A percentile compares a stretch with the other conserved stretches of the same genome.
Evolutionary conservation across 2,797 vertebrate genomes (phyloP).

Genomic region (Propithecus deckenii): DNA sequence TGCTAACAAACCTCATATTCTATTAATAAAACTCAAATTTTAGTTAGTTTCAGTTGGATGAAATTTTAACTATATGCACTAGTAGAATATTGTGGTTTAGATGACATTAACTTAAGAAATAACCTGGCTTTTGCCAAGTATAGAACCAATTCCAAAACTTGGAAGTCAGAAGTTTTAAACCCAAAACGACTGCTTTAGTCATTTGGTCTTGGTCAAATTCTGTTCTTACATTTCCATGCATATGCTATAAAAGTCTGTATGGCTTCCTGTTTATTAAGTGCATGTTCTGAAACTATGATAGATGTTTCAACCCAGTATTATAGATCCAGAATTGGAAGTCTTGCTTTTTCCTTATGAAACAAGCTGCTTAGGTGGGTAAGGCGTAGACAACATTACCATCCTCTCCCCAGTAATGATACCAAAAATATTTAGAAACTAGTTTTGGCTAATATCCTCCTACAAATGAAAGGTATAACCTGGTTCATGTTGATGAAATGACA

Average conservation of each 20-base stretch:
- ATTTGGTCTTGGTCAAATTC: background rate
- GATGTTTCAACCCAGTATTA: background rate
- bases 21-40: background rate
- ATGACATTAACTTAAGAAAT: background rate
- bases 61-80: background rate
- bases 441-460: background rate
- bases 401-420: background rate
- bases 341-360: background rate
- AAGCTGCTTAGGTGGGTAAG: background rate
- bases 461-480: background rate
- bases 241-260: background rate
- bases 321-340: background rate
- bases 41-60: background rate
- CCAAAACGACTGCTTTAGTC: background rate
- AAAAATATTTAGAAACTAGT: background rate
- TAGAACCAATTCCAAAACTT: background rate
- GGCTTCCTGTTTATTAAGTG: background rate
- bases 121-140: background rate
- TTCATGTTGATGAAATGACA: background rate
- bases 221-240: background rate
- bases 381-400: background rate
- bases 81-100: background rate
- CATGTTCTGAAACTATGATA: background rate
- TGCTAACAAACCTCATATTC: background rate
- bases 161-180: conserved; percentile 3